Percentiles rank a stretch among this genome's conserved stretches.
Evolutionary conservation across 2,888 invertebrate genomes (phyloP).

Genomic region (Halictus quadricinctus): DNA sequence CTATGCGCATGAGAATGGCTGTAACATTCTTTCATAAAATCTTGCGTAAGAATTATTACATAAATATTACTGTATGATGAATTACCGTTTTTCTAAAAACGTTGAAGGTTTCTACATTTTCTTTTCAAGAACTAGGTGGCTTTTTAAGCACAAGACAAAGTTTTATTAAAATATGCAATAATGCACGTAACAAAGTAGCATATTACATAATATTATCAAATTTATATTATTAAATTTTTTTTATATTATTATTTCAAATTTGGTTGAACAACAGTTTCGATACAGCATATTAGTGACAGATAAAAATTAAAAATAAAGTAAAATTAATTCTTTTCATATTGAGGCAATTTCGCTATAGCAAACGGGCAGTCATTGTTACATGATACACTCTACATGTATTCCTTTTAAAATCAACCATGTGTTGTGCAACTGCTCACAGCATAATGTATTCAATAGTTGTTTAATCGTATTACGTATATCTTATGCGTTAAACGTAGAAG

Average conservation of each 20-base stretch:
- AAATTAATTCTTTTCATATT: not conserved
- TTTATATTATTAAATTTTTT: too few relatives aligned
- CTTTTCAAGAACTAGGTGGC: not conserved
- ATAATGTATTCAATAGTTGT: not conserved
- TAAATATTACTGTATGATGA: not conserved
- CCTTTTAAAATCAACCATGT: not conserved
- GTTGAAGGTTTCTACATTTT: not conserved
- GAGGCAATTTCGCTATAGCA: not conserved
- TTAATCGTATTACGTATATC: constrained; percentile 1
- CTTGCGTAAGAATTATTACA: not conserved
- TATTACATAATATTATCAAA: too few relatives aligned
- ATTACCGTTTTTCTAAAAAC: not conserved
- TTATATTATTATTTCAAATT: too few relatives aligned
- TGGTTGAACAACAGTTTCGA: not conserved
- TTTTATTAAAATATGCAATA: too few relatives aligned
- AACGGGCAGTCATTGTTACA: not conserved
- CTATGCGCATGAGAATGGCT: not conserved
- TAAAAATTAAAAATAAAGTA: not conserved
- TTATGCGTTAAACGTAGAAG: not conserved
- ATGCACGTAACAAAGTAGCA: too few relatives aligned
- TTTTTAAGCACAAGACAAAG: not conserved
- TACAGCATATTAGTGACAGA: not conserved
- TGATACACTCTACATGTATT: not conserved
- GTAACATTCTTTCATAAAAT: not conserved
- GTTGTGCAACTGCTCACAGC: not conserved